Evolutionary conservation across 2,113 vertebrate genomes (phyloP).

Genomic region (Shinisaurus crocodilurus): DNA sequence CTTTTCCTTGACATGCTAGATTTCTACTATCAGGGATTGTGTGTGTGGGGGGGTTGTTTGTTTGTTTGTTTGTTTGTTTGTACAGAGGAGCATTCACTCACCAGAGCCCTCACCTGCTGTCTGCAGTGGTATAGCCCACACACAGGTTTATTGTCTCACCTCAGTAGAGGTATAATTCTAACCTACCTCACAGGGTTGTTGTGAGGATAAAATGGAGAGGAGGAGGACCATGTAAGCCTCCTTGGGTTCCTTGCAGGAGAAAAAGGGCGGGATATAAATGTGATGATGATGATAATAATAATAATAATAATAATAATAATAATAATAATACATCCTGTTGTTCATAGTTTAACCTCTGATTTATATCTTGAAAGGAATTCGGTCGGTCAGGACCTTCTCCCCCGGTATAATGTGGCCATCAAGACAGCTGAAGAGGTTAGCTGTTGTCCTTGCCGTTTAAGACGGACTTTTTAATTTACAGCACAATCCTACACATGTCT

Average conservation of each 20-base stretch:
- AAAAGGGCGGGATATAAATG: too few relatives aligned
- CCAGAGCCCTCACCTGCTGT: neutral
- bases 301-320: too few relatives aligned
- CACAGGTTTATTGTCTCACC: too few relatives aligned
- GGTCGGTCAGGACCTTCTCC: constrained; percentile 61
- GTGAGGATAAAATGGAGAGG: too few relatives aligned
- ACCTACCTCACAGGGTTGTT: too few relatives aligned
- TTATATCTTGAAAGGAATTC: constrained; percentile 72
- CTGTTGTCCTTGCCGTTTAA: constrained; percentile 11
- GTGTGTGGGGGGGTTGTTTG: too few relatives aligned
- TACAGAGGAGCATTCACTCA: too few relatives aligned
- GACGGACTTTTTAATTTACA: neutral
- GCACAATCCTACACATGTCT: neutral
- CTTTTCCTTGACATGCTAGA: neutral
- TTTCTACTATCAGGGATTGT: neutral
- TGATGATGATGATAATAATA: too few relatives aligned
- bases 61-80: too few relatives aligned
- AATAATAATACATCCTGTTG: neutral
- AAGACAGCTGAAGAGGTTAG: constrained; percentile 78
- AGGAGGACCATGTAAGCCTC: too few relatives aligned
- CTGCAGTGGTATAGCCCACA: neutral
- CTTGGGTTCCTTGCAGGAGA: too few relatives aligned
- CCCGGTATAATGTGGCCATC: constrained; percentile 69
- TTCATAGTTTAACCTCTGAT: constrained; percentile 19
- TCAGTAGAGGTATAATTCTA: too few relatives aligned